phyloP scores from a whole-genome alignment of 2,113 vertebrate species.

The Planiliza haematocheilus region DNA sequence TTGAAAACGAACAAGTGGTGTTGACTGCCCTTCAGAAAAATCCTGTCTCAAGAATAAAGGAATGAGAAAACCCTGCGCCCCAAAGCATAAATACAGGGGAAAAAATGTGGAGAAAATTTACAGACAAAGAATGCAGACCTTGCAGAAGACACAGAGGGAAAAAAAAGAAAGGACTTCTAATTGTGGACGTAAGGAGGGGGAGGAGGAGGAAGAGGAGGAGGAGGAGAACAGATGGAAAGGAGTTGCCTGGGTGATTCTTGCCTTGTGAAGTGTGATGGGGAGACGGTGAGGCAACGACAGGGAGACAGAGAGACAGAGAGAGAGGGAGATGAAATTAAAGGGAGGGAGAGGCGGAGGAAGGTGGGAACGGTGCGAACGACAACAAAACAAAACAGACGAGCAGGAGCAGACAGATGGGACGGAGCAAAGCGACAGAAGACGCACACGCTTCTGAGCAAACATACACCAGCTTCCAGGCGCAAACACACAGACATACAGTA shows the following conservation, averaged over 20 bases:
- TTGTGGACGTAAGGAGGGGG: conserved; percentile 8
- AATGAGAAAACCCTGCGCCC: too few relatives aligned
- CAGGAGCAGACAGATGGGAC: conserved; percentile 54
- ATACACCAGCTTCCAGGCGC: conserved; percentile 2
- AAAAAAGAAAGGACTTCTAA: background rate
- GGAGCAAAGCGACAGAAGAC: conserved; percentile 43
- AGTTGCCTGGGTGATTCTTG: conserved; percentile 75
- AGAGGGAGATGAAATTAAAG: too few relatives aligned
- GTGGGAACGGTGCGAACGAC: conserved; percentile 36
- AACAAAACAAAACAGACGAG: conserved; percentile 55
- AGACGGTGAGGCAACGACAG: conserved; percentile 54
- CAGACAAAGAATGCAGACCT: conserved; percentile 3
- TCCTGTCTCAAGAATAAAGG: background rate
- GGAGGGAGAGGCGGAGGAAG: conserved; percentile 6
- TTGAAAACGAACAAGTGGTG: too few relatives aligned
- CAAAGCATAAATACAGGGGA: conserved; percentile 12
- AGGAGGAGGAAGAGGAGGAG: conserved; percentile 12
- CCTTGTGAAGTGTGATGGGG: conserved; percentile 68
- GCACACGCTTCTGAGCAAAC: conserved; percentile 7
- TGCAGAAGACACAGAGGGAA: conserved; percentile 6
- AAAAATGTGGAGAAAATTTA: background rate
- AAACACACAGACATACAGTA: conserved; percentile 12
- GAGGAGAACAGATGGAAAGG: conserved; percentile 69
- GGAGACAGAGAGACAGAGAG: conserved; percentile 27
- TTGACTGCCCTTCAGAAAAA: background rate